phyloP scores from a whole-genome alignment of 1,140 invertebrate genomes.

The Chrysopa pallens region DNA sequence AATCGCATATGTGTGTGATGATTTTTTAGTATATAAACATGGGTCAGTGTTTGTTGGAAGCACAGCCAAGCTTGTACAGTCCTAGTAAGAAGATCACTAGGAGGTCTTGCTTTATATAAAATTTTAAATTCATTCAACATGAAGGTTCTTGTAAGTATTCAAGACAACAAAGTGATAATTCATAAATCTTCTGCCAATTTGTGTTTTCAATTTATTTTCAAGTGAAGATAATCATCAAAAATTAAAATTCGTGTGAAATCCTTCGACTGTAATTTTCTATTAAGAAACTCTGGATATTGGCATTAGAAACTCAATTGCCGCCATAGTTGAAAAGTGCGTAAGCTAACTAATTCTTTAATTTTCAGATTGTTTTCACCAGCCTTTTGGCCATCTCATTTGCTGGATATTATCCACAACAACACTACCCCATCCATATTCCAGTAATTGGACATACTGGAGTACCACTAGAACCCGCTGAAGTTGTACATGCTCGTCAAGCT shows the following conservation, averaged over 20 bases:
- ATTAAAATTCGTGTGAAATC: too few relatives aligned
- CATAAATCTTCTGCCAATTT: too few relatives aligned
- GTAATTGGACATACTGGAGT: conserved; percentile 26
- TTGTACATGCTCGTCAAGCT: conserved; percentile 29
- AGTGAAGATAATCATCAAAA: too few relatives aligned
- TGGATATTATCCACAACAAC: background rate
- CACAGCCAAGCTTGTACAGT: background rate
- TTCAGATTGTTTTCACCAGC: background rate
- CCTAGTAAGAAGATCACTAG: background rate
- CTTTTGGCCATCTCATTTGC: background rate
- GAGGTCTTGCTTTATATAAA: background rate
- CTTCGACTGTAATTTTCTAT: too few relatives aligned
- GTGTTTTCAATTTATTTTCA: too few relatives aligned
- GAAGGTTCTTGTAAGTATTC: background rate
- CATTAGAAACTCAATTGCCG: too few relatives aligned
- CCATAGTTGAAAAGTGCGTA: too few relatives aligned
- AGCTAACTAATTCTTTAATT: background rate
- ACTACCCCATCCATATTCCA: conserved; percentile 25
- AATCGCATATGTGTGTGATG: too few relatives aligned
- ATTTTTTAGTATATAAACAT: too few relatives aligned
- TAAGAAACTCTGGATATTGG: too few relatives aligned
- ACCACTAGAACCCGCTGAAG: conserved; percentile 33
- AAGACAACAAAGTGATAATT: too few relatives aligned
- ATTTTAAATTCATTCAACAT: background rate
- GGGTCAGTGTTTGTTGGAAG: background rate